Base-by-base conservation (phyloP, 2,113 vertebrate species). In the Geococcyx californianus region DNA sequence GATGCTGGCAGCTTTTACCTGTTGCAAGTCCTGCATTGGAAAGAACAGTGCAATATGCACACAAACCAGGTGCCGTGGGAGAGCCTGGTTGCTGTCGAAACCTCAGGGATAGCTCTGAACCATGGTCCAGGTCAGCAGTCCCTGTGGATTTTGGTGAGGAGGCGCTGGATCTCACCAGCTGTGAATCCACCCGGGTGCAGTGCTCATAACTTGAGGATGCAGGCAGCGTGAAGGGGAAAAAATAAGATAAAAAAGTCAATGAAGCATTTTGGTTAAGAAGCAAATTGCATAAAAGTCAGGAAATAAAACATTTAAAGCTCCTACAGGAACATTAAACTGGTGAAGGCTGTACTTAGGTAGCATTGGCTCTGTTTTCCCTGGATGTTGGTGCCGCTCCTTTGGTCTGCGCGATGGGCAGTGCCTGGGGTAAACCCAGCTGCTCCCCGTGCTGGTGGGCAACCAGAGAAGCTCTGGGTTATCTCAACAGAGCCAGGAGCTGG, bases 301-400 rank as follows among this genome's bases (percentile, higher is more conserved):
- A 72, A 95, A 92, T 92, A 70, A 95, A 95, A 34, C 42, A 81
- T 81, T 92, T 89, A 93, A 84, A 94, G 79, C 72, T 89, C 52
- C 88, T 89, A 6, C 23, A 62, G 88, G 95, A 68, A 26, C 0
- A 0, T 64, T 90, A 56, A 90, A 49, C 49, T 0, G 6, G 73
- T 6, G 4, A 81, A 45, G 44, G 21, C 64, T 68, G 29, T 47
- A 11, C 40, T 60, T 33, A 8, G 0, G 1, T 16, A 47, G 69
- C 68, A 63, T 1, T 0, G 1, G 24, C 67, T 28, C 28, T 56
- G 25, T 52, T 90, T 81, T 89, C 40, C 42, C 70, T 52, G 11
- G 18, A 24, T 45, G 16, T 47, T 0, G 1, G 29, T 5, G 16
- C 51, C 74, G 25, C n/a, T 85, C 60, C 66, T 90, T 69, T 60